Percentiles rank a stretch among this genome's conserved stretches.
Conservation (phyloP, 2,113 vertebrate genomes). For the Phalacrocorax pelagicus region DNA sequence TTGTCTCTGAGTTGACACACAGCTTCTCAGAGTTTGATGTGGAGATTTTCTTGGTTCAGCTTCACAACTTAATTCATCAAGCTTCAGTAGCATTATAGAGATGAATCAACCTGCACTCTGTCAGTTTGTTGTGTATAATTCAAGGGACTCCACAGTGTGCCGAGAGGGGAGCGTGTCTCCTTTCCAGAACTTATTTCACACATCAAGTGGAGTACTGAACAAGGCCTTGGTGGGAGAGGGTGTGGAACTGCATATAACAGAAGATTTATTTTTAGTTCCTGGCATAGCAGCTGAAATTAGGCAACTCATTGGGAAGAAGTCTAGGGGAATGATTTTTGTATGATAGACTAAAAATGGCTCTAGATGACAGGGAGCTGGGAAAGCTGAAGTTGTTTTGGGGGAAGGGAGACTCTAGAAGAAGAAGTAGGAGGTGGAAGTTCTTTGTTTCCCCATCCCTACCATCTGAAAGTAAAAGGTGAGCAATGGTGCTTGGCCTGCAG, state of each 20-base stretch:
- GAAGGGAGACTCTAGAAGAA: background rate
- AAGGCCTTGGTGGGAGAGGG: background rate
- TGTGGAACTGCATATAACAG: background rate
- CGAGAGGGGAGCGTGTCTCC: background rate
- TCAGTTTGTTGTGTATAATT: background rate
- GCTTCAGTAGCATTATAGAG: background rate
- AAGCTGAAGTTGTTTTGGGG: background rate
- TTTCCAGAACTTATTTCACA: background rate
- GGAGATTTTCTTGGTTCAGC: background rate
- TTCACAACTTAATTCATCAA: background rate
- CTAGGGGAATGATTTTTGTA: background rate
- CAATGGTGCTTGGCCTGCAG: background rate
- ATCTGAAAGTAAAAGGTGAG: background rate
- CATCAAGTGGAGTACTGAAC: background rate
- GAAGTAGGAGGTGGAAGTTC: background rate
- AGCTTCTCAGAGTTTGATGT: background rate
- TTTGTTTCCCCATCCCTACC: background rate
- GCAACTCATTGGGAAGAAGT: background rate
- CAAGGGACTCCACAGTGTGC: background rate
- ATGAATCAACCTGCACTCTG: background rate
- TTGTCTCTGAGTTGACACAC: background rate
- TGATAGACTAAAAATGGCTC: background rate
- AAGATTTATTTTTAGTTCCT: constrained; percentile 12
- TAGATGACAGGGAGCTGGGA: background rate
- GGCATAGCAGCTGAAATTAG: constrained; percentile 11